Evolutionary conservation across 2,797 vertebrate genomes (phyloP).

Genomic region (Mus spretus): DNA sequence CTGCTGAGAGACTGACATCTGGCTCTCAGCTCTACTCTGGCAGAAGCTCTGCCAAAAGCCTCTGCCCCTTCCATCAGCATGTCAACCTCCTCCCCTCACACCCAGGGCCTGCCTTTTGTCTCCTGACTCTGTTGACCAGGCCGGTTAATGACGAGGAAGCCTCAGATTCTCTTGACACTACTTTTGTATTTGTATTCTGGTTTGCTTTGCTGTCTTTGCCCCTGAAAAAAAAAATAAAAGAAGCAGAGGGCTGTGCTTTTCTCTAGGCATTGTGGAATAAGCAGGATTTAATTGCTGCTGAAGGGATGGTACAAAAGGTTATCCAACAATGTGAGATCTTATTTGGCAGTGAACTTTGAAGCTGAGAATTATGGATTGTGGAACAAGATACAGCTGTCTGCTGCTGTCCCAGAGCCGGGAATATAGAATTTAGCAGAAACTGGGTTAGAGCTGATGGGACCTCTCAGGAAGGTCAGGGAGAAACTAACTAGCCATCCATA

Average conservation of each 20-base stretch:
- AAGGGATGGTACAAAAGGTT: constrained; percentile 88
- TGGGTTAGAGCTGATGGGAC: constrained; percentile 80
- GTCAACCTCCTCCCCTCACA: background rate
- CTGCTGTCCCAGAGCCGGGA: constrained; percentile 74
- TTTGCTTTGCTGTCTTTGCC: constrained; percentile 77
- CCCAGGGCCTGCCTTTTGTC: constrained; percentile 73
- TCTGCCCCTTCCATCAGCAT: background rate
- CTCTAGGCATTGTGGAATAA: constrained; percentile 76
- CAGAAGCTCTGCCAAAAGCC: background rate
- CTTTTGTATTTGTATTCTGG: constrained; percentile 75
- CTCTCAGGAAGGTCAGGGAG: constrained; percentile 81
- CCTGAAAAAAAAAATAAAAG: constrained; percentile 53
- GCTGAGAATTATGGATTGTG: constrained; percentile 84
- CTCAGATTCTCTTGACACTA: constrained; percentile 29
- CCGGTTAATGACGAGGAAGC: constrained; percentile 83
- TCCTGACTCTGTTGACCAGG: constrained; percentile 80
- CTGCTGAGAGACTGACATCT: background rate
- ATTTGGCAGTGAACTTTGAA: constrained; percentile 87
- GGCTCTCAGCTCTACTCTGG: background rate
- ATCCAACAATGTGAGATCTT: constrained; percentile 86
- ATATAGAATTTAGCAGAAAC: constrained; percentile 79
- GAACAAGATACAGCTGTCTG: constrained; percentile 79
- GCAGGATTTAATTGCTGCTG: constrained; percentile 88
- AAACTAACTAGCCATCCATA: constrained; percentile 77
- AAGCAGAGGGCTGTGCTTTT: constrained; percentile 82